Percentiles rank a stretch among this genome's conserved stretches.
phyloP scores from a whole-genome alignment of 2,113 vertebrate species.

The Datnioides undecimradiatus region DNA sequence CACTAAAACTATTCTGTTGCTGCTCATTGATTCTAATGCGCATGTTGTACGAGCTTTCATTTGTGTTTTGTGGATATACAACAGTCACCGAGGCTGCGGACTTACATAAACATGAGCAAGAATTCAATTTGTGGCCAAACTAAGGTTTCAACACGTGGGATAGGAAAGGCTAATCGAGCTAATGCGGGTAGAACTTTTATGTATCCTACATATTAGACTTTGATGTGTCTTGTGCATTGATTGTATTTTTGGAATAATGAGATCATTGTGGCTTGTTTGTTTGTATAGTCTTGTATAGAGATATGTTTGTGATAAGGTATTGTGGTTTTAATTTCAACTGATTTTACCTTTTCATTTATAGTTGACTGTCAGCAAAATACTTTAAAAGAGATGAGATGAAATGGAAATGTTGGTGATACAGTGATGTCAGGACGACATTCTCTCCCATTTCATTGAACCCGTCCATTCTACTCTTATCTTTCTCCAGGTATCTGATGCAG shows the following conservation, averaged over 20 bases:
- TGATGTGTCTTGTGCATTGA: slow-evolving; percentile 10
- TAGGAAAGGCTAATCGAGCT: not conserved
- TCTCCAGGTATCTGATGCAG: slow-evolving; percentile 90
- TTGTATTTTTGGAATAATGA: slow-evolving; percentile 1
- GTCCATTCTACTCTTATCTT: not conserved
- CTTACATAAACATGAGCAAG: not conserved
- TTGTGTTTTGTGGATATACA: not conserved
- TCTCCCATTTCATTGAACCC: not conserved
- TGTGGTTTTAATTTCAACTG: not conserved
- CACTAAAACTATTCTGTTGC: too few species aligned
- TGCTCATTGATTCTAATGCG: too few species aligned
- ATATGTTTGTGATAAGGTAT: slow-evolving; percentile 4
- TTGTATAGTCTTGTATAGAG: slow-evolving; percentile 10
- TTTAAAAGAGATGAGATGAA: slow-evolving; percentile 26
- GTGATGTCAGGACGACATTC: not conserved
- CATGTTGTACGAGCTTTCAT: not conserved
- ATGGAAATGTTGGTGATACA: not conserved
- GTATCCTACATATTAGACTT: not conserved
- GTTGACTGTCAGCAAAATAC: not conserved
- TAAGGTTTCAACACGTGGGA: not conserved
- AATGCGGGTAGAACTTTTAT: not conserved
- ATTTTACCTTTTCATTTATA: slow-evolving; percentile 15
- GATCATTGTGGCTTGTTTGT: not conserved
- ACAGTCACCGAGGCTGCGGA: too few species aligned
- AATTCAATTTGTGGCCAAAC: slow-evolving; percentile 17